A percentile compares a stretch with the other conserved stretches of the same genome.
phyloP scores from a whole-genome alignment of 2,797 vertebrate species.

The Gallinago nigripennis region DNA sequence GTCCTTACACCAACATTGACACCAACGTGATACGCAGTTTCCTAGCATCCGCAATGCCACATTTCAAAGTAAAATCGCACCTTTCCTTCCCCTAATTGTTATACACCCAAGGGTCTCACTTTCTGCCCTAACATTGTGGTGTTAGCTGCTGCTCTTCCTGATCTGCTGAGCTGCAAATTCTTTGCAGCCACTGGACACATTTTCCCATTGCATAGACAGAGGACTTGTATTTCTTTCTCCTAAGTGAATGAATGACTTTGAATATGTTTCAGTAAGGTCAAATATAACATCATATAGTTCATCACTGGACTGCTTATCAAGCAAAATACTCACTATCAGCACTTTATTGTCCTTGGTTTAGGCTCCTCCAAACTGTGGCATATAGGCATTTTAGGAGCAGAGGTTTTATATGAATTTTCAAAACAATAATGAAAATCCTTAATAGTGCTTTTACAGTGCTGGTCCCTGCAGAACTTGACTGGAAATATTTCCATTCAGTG shows the following conservation, averaged over 20 bases:
- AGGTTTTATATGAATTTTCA: not conserved
- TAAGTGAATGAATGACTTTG: not conserved
- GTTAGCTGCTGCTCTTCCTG: not conserved
- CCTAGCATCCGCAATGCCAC: not conserved
- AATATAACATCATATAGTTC: not conserved
- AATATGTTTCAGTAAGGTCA: not conserved
- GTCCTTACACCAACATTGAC: not conserved
- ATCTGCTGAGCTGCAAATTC: not conserved
- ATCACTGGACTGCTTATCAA: not conserved
- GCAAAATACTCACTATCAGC: not conserved
- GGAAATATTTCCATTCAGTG: not conserved
- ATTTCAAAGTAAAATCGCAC: not conserved
- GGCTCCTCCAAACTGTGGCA: not conserved
- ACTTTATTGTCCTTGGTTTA: not conserved
- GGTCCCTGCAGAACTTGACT: slow-evolving; percentile 2
- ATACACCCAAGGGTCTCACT: not conserved
- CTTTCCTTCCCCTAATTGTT: not conserved
- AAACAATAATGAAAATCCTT: slow-evolving; percentile 7
- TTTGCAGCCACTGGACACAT: not conserved
- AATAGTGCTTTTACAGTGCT: not conserved
- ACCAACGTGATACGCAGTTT: not conserved
- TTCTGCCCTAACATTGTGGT: not conserved
- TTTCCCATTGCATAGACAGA: not conserved
- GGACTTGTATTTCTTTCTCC: not conserved
- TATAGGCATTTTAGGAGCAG: not conserved